phyloP scores from a whole-genome alignment of 2,797 vertebrate species.

The Pseudomugil tenellus region DNA sequence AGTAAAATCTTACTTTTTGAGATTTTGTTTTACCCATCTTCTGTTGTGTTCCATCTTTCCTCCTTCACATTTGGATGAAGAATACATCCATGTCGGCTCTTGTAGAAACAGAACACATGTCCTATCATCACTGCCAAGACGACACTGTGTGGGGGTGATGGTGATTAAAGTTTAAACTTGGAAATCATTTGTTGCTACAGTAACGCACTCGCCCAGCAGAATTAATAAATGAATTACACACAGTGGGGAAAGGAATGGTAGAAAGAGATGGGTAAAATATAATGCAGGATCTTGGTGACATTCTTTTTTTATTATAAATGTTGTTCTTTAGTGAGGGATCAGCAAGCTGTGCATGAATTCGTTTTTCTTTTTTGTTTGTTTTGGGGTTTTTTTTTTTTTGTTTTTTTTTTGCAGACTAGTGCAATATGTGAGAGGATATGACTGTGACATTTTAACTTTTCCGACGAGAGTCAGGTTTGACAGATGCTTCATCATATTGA shows the following conservation, averaged over 20 bases:
- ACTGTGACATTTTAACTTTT: conserved; percentile 37
- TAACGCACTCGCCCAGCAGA: conserved; percentile 45
- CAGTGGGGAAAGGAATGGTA: background rate
- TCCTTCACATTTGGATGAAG: conserved; percentile 19
- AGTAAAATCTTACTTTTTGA: background rate
- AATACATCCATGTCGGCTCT: conserved; percentile 22
- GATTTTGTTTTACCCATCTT: conserved; percentile 8
- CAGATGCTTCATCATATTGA: conserved; percentile 45
- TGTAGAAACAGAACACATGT: conserved; percentile 40
- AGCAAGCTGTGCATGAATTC: conserved; percentile 22
- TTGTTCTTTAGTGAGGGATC: conserved; percentile 20
- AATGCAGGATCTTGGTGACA: conserved; percentile 22
- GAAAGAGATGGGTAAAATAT: background rate
- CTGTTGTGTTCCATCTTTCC: background rate
- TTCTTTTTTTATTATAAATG: background rate
- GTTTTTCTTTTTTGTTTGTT: no score
- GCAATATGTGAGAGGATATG: conserved; percentile 26
- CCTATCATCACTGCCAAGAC: conserved; percentile 51
- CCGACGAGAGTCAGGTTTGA: conserved; percentile 33
- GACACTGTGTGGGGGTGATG: conserved; percentile 27
- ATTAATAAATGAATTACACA: conserved; percentile 58
- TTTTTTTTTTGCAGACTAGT: conserved; percentile 1
- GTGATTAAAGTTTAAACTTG: conserved; percentile 66
- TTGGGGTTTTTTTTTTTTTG: no score
- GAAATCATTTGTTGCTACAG: conserved; percentile 71